A percentile compares a stretch with the other conserved stretches of the same genome.
phyloP scores from a whole-genome alignment of 2,797 vertebrate species.

The Hydrocynus forskahlii region DNA sequence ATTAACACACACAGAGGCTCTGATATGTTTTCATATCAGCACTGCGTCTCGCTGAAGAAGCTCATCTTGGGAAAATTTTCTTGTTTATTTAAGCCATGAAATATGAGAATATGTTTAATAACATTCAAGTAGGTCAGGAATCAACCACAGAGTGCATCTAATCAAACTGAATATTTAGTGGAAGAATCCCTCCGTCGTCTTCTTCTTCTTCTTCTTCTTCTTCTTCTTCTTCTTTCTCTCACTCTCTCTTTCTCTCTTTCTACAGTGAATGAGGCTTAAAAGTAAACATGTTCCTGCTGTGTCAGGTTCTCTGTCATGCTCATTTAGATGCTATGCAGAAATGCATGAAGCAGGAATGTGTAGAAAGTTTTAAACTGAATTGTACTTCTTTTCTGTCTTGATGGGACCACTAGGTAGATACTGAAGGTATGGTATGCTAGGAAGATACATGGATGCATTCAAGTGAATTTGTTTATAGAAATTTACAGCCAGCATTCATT shows the following conservation, averaged over 20 bases:
- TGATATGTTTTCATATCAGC: constrained; percentile 36
- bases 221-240: constrained; percentile 51
- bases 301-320: constrained; percentile 10
- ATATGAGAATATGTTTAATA: constrained; percentile 75
- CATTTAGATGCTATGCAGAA: background rate
- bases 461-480: no score
- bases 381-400: no score
- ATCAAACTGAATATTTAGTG: constrained; percentile 77
- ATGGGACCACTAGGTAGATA: no score
- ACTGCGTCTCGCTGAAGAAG: constrained; percentile 46
- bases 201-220: background rate
- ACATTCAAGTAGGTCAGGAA: constrained; percentile 77
- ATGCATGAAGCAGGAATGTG: constrained; percentile 2
- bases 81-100: constrained; percentile 74
- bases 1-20: constrained; percentile 10
- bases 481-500: no score
- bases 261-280: background rate
- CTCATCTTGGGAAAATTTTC: constrained; percentile 68
- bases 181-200: constrained; percentile 32
- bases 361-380: background rate
- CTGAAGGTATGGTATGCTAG: no score
- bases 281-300: background rate
- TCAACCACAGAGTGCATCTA: constrained; percentile 66
- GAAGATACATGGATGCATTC: no score
- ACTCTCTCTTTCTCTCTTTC: constrained; percentile 3